These are phyloP conservation scores for Pristis pectinata DNA, from an alignment of 2,797 vertebrate species.

Conservation along the genomic window DNA sequence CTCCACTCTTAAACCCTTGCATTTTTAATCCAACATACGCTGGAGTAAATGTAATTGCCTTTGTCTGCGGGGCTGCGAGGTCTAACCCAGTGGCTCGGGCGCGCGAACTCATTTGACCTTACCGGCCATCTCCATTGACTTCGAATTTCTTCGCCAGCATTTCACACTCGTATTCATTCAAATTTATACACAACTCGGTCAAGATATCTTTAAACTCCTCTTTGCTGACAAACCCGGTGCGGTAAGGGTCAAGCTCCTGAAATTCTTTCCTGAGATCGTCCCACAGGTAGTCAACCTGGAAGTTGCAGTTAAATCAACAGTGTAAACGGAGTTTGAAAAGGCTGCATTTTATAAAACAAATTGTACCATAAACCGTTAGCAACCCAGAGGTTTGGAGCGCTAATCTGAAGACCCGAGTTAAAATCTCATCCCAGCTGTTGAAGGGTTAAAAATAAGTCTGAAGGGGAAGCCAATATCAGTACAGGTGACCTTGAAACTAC, in stretches of 20 bases:
- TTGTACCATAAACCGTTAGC: not conserved
- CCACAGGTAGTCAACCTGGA: constrained; percentile 47
- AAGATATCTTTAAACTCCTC: constrained; percentile 49
- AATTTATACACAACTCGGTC: constrained; percentile 43
- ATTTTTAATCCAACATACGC: too few relatives aligned
- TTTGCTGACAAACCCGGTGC: constrained; percentile 47
- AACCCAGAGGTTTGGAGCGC: too few relatives aligned
- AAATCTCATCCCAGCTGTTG: too few relatives aligned
- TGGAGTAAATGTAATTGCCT: not conserved
- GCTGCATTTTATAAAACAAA: not conserved
- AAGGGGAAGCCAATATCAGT: too few relatives aligned
- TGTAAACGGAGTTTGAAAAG: not conserved
- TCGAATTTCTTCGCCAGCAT: constrained; percentile 46
- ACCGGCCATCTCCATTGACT: constrained; percentile 45
- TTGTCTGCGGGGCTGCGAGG: not conserved
- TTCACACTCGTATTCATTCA: constrained; percentile 48
- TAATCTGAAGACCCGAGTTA: too few relatives aligned
- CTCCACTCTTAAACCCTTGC: not conserved
- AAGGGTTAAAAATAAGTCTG: too few relatives aligned
- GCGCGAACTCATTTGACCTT: constrained; percentile 21
- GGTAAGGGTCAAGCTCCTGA: constrained; percentile 46
- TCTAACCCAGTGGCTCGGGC: not conserved
- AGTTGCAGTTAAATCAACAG: constrained; percentile 18
- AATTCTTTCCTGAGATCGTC: constrained; percentile 47
- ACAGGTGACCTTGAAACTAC: not conserved